Conservation (phyloP, 1,140 invertebrate genomes). For the Drosophila sulfurigaster region DNA sequence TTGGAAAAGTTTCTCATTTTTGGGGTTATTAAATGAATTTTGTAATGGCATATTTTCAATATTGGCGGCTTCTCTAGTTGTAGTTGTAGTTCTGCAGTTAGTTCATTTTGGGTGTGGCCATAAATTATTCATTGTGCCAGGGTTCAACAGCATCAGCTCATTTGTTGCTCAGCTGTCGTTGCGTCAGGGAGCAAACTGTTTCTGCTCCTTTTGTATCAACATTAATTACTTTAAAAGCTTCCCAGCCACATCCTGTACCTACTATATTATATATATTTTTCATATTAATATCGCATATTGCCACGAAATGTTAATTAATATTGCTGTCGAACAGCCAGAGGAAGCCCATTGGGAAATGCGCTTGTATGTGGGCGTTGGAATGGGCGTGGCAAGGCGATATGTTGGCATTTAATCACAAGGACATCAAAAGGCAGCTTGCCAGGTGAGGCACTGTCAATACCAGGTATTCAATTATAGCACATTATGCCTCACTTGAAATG, state of each 20-base stretch:
- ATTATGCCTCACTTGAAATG: constrained; percentile 15
- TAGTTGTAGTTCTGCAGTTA: neutral
- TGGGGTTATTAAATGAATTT: constrained; percentile 12
- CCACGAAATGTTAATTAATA: constrained; percentile 67
- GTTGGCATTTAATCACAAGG: constrained; percentile 22
- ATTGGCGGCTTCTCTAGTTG: neutral
- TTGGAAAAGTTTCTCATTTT: constrained; percentile 13
- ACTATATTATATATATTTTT: constrained; percentile 6
- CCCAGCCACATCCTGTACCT: constrained; percentile 29
- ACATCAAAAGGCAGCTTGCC: neutral
- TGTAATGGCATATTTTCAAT: constrained; percentile 3
- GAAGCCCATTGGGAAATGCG: constrained; percentile 1
- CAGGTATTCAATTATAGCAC: constrained; percentile 29
- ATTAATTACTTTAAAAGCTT: constrained; percentile 68
- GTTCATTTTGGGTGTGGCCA: constrained; percentile 2
- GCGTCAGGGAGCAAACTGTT: neutral
- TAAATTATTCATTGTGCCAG: constrained; percentile 34
- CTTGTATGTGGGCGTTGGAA: neutral
- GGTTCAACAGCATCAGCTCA: neutral
- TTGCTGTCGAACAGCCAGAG: constrained; percentile 20
- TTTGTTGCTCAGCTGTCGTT: neutral
- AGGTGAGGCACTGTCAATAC: neutral
- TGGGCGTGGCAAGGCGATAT: constrained; percentile 13
- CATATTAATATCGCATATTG: constrained; percentile 56
- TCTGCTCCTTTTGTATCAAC: constrained; percentile 11